Conservation (phyloP, 1,140 invertebrate genomes). For the Drosophila teissieri region DNA sequence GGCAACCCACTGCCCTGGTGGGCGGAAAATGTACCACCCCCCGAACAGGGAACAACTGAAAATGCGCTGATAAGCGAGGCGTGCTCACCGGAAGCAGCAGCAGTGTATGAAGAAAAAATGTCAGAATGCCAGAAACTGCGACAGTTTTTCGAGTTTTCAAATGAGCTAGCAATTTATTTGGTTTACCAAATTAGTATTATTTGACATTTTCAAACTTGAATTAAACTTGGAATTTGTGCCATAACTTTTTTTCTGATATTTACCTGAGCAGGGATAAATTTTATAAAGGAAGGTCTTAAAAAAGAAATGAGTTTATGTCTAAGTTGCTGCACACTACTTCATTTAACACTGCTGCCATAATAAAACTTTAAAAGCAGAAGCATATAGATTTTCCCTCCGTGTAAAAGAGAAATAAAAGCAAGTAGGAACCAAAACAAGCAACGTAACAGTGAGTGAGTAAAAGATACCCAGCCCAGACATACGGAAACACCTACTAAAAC, state of each 20-base stretch:
- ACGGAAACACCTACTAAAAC: slow-evolving; percentile 9
- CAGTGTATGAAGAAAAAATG: slow-evolving; percentile 12
- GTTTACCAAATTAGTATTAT: background rate
- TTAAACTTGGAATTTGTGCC: background rate
- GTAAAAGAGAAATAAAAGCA: slow-evolving; percentile 6
- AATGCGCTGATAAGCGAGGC: slow-evolving; percentile 78
- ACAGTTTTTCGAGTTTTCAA: background rate
- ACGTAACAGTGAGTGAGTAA: slow-evolving; percentile 14
- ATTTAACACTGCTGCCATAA: too few relatives aligned
- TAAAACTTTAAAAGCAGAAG: background rate
- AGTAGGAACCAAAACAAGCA: background rate
- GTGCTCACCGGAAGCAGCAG: slow-evolving; percentile 65
- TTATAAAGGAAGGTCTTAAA: too few relatives aligned
- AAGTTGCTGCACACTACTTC: too few relatives aligned
- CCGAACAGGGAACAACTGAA: slow-evolving; percentile 50
- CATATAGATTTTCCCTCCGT: background rate
- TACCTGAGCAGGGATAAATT: too few relatives aligned
- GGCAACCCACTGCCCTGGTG: too few relatives aligned
- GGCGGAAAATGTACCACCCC: slow-evolving; percentile 2
- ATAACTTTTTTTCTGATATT: too few relatives aligned
- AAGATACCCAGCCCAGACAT: slow-evolving; percentile 7
- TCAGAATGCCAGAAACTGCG: background rate
- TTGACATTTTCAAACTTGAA: background rate
- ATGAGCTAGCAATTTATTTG: background rate
- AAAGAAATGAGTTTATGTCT: too few relatives aligned